Evolutionary conservation across 2,888 invertebrate genomes (phyloP), one percentile per base, ranked within the genome.

Genomic region (Apamea epomidion): DNA sequence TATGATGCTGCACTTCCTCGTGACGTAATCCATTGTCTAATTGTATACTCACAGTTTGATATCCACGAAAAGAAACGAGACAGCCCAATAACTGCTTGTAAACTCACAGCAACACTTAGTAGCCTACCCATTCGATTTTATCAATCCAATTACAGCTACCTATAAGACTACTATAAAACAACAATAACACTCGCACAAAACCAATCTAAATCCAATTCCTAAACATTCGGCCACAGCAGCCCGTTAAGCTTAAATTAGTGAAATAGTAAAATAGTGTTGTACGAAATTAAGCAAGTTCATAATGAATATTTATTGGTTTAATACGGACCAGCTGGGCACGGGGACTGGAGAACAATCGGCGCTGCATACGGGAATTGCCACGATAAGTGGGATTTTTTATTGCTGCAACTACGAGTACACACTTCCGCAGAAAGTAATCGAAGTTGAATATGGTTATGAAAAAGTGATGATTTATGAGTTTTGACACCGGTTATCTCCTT

Each of bases 221-320:
- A 83, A 86, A 83, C 81, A 81, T 87, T 89, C 81, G 80, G 81
- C 91, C 87, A 70, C 92, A 88, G 91, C 90, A 92, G 89, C 91
- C 89, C 90, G 93, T 93, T 94, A 94, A 94, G 94, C 93, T 94
- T 92, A 94, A 95, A 95, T 95, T 95, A 95, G 94, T 92, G 93
- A 93, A 95, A 95, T 95, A 95, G 94, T 95, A 95, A 95, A 95
- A 94, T 95, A 96, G 94, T 94, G 94, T 92, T 93, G 92, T 94
- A 92, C 92, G 93, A 95, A 95, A 96, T 96, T 96, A 95, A 96
- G 95, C 95, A 94, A 96, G 94, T 96, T 96, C 94, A 95, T 96
- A 97, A 97, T 96, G 95, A 95, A 96, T 96, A 96, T 97, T 97
- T 97, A 97, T 96, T 89, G 95, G 92, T 95, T 96, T 96, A 97